A percentile compares a stretch with the other conserved stretches of the same genome.
These are phyloP conservation scores for Nephrotoma appendiculata DNA, from an alignment of 2,888 invertebrate genomes.

Conservation along the genomic window DNA sequence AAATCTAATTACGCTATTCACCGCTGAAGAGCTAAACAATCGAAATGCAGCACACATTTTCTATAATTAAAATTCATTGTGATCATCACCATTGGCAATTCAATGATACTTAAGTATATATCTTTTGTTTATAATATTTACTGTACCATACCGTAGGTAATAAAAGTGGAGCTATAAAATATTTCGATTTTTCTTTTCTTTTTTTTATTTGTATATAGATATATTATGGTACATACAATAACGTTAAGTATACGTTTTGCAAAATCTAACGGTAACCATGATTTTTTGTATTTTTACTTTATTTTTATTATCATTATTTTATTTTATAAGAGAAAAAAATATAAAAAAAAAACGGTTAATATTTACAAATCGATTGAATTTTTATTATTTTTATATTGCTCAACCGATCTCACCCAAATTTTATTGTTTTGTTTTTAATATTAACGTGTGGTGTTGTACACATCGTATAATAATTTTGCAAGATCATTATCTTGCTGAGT, in stretches of 20 bases:
- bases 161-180: not conserved
- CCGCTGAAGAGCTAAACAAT: not conserved
- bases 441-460: not conserved
- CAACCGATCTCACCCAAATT: not conserved
- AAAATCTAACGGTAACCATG: not conserved
- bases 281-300: not conserved
- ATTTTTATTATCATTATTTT: not conserved
- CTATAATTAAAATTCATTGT: not conserved
- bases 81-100: not conserved
- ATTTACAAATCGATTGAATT: not conserved
- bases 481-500: not conserved
- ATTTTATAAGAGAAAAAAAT: not conserved
- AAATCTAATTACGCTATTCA: not conserved
- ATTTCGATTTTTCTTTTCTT: not conserved
- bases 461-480: not conserved
- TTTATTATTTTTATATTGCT: not conserved
- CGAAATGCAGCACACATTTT: not conserved
- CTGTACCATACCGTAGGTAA: not conserved
- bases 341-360: not conserved
- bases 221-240: not conserved
- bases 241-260: not conserved
- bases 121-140: not conserved
- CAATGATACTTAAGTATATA: not conserved
- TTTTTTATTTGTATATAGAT: not conserved
- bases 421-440: not conserved